These are phyloP conservation scores for Colius striatus DNA, from an alignment of 2,113 vertebrate species.

Conservation along the genomic window DNA sequence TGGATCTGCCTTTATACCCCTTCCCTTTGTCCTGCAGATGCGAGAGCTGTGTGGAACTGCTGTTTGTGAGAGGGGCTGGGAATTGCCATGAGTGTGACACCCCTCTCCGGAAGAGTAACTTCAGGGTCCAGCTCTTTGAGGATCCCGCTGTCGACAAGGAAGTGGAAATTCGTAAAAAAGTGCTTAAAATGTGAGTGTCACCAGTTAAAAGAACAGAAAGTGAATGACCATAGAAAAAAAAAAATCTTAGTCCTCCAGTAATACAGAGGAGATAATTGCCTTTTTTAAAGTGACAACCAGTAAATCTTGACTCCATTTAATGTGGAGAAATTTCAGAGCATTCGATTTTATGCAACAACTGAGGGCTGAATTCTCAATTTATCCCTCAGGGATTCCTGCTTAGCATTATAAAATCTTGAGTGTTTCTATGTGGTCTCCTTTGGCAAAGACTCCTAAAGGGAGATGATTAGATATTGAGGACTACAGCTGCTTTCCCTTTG, in stretches of 20 bases:
- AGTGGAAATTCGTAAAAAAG: constrained; percentile 97
- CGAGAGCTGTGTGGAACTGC: constrained; percentile 96
- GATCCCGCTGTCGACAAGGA: constrained; percentile 96
- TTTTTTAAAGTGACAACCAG: background rate
- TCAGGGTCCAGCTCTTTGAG: constrained; percentile 96
- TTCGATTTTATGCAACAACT: background rate
- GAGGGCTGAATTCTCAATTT: background rate
- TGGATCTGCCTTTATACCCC: background rate
- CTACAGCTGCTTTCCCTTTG: background rate
- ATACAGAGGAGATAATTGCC: background rate
- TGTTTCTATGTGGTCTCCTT: background rate
- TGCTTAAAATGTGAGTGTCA: constrained; percentile 93
- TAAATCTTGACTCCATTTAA: background rate
- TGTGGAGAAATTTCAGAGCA: background rate
- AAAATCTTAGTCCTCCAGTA: background rate
- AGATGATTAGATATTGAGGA: background rate
- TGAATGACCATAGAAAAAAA: background rate
- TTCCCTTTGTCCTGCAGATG: constrained; percentile 77
- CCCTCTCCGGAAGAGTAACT: constrained; percentile 94
- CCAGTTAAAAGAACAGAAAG: background rate
- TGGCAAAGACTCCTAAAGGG: background rate
- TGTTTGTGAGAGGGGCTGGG: constrained; percentile 95
- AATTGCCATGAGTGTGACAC: constrained; percentile 95
- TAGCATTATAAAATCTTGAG: background rate
- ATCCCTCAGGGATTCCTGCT: background rate